Evolutionary conservation across 1,140 invertebrate genomes (phyloP).

Genomic region (Bombus sylvicola): DNA sequence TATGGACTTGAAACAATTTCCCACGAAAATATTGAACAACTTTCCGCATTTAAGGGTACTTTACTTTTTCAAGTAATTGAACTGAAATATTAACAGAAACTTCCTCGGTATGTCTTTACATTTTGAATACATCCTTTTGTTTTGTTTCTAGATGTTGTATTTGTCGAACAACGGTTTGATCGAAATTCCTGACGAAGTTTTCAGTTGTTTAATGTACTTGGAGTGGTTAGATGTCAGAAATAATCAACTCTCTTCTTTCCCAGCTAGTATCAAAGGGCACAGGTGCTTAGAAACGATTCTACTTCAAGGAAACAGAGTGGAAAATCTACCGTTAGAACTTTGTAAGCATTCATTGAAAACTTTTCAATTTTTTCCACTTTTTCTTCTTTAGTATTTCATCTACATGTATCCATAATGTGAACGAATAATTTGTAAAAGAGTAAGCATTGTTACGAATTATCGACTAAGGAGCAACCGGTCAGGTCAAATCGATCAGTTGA

Average conservation of each 20-base stretch:
- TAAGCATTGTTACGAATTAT: no score
- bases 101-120: constrained; percentile 12
- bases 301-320: constrained; percentile 84
- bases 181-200: constrained; percentile 82
- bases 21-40: constrained; percentile 59
- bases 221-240: constrained; percentile 85
- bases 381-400: not conserved
- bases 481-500: no score
- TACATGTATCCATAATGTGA: no score
- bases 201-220: constrained; percentile 80
- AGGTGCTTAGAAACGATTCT: constrained; percentile 83
- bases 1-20: constrained; percentile 59
- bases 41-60: constrained; percentile 66
- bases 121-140: constrained; percentile 60
- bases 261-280: constrained; percentile 83
- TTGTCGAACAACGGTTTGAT: constrained; percentile 83
- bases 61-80: constrained; percentile 9
- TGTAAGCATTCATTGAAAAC: constrained; percentile 73
- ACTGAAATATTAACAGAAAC: not conserved
- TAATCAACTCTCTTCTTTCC: constrained; percentile 83
- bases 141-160: constrained; percentile 82
- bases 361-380: no score
- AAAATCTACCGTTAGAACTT: constrained; percentile 83
- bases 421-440: no score
- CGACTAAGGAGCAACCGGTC: no score